phyloP scores from a whole-genome alignment of 2,888 invertebrate genomes.

The Drosophila ustulata region DNA sequence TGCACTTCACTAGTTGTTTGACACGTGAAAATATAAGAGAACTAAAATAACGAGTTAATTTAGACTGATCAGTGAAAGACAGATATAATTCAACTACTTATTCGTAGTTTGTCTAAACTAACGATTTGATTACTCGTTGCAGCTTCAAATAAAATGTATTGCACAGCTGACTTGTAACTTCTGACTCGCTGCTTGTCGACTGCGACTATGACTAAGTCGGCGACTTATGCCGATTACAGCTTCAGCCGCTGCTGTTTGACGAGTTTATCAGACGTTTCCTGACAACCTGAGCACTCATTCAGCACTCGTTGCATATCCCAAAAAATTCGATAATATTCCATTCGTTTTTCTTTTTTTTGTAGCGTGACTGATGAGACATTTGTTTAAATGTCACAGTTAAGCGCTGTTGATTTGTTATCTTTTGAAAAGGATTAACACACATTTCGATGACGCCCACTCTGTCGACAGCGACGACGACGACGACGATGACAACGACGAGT shows the following conservation, averaged over 20 bases:
- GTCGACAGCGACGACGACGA: background rate
- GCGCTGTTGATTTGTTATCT: conserved; percentile 14
- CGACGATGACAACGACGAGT: background rate
- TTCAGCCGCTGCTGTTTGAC: background rate
- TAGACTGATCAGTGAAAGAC: no score
- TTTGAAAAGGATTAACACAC: conserved; percentile 11
- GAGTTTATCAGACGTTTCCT: background rate
- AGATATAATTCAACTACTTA: background rate
- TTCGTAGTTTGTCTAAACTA: background rate
- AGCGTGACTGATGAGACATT: conserved; percentile 1
- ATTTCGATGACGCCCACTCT: background rate
- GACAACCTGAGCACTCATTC: background rate
- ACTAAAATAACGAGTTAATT: no score
- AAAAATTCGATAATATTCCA: background rate
- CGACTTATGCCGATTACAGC: background rate
- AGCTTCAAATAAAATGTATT: background rate
- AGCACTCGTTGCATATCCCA: background rate
- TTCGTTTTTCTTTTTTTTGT: background rate
- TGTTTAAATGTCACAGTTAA: conserved; percentile 7
- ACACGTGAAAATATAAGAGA: no score
- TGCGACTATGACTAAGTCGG: background rate
- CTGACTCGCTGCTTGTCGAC: background rate
- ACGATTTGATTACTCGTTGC: background rate
- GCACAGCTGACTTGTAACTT: background rate
- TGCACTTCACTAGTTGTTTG: no score